A percentile compares a stretch with the other conserved stretches of the same genome.
These are phyloP conservation scores for Meiosimyza decipiens DNA, from an alignment of 2,888 invertebrate genomes.

Conservation along the genomic window DNA sequence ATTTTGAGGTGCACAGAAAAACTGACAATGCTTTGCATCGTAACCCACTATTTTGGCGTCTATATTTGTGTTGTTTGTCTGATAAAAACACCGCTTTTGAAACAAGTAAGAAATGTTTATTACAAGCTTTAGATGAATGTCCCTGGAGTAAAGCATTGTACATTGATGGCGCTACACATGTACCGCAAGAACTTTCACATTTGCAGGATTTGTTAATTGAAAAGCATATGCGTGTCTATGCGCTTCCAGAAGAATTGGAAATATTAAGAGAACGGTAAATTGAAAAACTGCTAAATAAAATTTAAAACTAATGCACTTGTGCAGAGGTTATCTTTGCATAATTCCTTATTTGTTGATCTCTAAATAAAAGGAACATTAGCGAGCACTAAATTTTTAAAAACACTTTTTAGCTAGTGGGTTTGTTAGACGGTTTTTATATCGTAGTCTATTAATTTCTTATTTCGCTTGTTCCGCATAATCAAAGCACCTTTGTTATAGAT, in stretches of 20 bases:
- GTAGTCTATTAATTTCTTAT: too few relatives aligned
- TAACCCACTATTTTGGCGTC: constrained; percentile 72
- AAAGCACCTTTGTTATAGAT: too few relatives aligned
- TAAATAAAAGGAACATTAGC: too few relatives aligned
- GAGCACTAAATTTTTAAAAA: too few relatives aligned
- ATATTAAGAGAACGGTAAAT: constrained; percentile 67
- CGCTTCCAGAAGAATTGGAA: constrained; percentile 80
- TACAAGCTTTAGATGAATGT: constrained; percentile 72
- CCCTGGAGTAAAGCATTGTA: constrained; percentile 76
- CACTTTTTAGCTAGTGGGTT: too few relatives aligned
- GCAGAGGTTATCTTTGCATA: too few relatives aligned
- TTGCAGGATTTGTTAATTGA: constrained; percentile 81
- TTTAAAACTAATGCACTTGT: too few relatives aligned
- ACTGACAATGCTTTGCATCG: constrained; percentile 51
- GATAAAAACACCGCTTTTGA: constrained; percentile 59
- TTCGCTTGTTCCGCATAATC: too few relatives aligned
- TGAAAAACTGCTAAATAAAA: too few relatives aligned
- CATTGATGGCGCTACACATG: constrained; percentile 74
- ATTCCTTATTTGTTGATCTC: too few relatives aligned
- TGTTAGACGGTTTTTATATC: too few relatives aligned
- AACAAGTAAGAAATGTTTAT: constrained; percentile 62
- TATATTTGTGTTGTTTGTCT: constrained; percentile 72
- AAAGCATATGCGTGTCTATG: constrained; percentile 79
- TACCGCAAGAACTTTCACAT: constrained; percentile 74
- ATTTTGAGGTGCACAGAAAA: neutral